phyloP scores from a whole-genome alignment of 1,140 invertebrate species.

The Arctopsyche grandis region DNA sequence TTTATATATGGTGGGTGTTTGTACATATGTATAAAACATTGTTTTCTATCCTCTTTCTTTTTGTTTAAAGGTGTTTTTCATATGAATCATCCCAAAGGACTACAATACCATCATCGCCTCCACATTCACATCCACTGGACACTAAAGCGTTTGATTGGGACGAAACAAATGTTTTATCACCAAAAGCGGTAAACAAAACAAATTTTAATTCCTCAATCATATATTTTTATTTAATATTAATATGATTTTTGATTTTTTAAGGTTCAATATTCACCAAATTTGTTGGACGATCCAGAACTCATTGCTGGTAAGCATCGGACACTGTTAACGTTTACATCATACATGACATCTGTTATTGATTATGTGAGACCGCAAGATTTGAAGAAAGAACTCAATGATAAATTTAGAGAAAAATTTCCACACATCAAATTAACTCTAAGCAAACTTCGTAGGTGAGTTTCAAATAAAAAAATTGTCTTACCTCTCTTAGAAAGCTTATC shows the following conservation, averaged over 20 bases:
- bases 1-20: no score
- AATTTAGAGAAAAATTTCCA: constrained; percentile 95
- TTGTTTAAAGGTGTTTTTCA: constrained; percentile 76
- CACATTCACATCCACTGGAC: constrained; percentile 70
- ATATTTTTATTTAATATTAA: background rate
- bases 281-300: constrained; percentile 94
- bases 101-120: constrained; percentile 68
- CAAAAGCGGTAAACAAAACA: constrained; percentile 56
- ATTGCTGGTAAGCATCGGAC: constrained; percentile 95
- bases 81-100: constrained; percentile 76
- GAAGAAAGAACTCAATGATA: constrained; percentile 97
- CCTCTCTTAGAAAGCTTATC: background rate
- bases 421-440: constrained; percentile 95
- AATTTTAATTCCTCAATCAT: background rate
- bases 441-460: constrained; percentile 89
- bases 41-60: no score
- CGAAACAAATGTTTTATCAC: constrained; percentile 59
- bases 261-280: constrained; percentile 84
- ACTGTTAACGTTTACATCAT: constrained; percentile 93
- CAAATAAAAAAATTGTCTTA: background rate
- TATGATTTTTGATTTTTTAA: constrained; percentile 48
- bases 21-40: no score
- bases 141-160: constrained; percentile 68
- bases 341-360: constrained; percentile 96
- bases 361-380: constrained; percentile 96